Base-by-base conservation (phyloP, 2,888 invertebrate species). In the Catocala fraxini region DNA sequence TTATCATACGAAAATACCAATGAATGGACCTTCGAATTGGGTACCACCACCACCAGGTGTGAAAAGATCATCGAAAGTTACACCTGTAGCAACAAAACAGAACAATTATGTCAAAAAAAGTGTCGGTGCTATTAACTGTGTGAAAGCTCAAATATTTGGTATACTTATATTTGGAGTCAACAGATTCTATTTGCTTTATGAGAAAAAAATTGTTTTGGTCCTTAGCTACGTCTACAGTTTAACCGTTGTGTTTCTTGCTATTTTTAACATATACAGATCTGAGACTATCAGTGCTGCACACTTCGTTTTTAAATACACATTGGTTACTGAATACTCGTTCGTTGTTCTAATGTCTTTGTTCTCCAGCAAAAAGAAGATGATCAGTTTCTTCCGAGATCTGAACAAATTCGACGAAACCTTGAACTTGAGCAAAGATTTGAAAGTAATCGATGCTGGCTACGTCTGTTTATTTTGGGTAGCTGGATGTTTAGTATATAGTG, bases 391-490 rank as follows among this genome's bases (percentile, higher is more conserved):
- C 12, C 63, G 75, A 33, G 82, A 86, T 47, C 58, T 91, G 0
- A 75, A 75, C 34, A 68, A 63, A 1, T 88, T 89, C 41, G 91
- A 91, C 62, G 72, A 80, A n/a, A 69, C 65, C 2, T 65, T 91
- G 10, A 87, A 89, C 25, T 84, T 91, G 25, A 69, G 70, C 43
- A 77, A 83, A 49, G 76, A 88, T 41, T 66, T 81, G 5, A 35
- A 65, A 0, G 58, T 80, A 7, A 80, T 81, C 0, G 71, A 72
- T 53, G 75, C 84, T 0, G 62, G 65, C 1, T 58, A 57, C 4
- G 71, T 69, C 35, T 70, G 75, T 51, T 45, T 77, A 4, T 13
- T 66, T 9, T 83, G 81, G 77, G 59, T 86, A 0, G 4, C 59
- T 1, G 6, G 74, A 0, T 78, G 80, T 52, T 0, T 82, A 0